A percentile compares a stretch with the other conserved stretches of the same genome.
These are phyloP conservation scores for Lithophane semibrunnea DNA, from an alignment of 2,888 invertebrate genomes.

Conservation along the genomic window DNA sequence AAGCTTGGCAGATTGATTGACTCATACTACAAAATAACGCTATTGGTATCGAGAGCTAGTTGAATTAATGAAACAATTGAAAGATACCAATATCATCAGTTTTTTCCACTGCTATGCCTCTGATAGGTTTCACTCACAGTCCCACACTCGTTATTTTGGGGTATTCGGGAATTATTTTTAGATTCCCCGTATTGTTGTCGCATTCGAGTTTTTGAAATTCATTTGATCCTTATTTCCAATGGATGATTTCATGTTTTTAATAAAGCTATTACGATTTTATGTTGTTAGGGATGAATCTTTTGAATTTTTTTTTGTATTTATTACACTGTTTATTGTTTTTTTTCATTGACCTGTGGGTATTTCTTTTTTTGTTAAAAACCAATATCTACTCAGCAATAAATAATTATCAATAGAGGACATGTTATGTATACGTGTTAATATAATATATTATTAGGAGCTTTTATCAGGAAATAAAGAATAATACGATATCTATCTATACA, in stretches of 20 bases:
- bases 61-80: slow-evolving; percentile 41
- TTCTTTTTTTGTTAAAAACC: background rate
- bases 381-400: no score
- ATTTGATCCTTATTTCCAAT: background rate
- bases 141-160: slow-evolving; percentile 28
- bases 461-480: background rate
- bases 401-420: background rate
- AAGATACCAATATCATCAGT: slow-evolving; percentile 41
- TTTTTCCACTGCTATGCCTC: slow-evolving; percentile 39
- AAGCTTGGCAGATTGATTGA: no score
- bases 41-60: background rate
- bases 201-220: background rate
- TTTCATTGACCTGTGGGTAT: background rate
- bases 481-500: background rate
- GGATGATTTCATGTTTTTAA: slow-evolving; percentile 7
- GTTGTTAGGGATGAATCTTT: background rate
- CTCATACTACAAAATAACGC: background rate
- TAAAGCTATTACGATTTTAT: background rate
- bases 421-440: background rate
- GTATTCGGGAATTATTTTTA: background rate
- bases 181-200: background rate
- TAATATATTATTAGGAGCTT: background rate
- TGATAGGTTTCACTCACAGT: slow-evolving; percentile 2
- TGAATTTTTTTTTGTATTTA: background rate
- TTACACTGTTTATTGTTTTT: background rate